phyloP scores from a whole-genome alignment of 2,888 invertebrate species.

The Quadroppia sp. region DNA sequence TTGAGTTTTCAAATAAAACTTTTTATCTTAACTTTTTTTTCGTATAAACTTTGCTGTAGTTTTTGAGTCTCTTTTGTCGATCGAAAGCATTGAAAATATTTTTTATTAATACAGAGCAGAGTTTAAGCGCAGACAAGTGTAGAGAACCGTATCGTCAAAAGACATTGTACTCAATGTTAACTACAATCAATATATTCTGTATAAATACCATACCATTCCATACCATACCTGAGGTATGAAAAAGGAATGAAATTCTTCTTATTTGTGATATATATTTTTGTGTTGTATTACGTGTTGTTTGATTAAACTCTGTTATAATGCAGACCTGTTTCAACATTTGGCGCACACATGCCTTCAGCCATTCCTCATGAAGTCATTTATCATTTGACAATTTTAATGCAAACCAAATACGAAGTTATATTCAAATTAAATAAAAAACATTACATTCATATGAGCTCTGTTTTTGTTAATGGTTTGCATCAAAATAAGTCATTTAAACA shows the following conservation, averaged over 20 bases:
- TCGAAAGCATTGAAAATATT: slow-evolving; percentile 16
- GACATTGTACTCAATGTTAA: no score
- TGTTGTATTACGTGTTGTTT: slow-evolving; percentile 20
- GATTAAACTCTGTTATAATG: slow-evolving; percentile 23
- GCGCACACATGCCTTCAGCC: slow-evolving; percentile 23
- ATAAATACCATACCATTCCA: neutral
- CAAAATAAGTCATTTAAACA: no score
- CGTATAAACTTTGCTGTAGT: slow-evolving; percentile 16
- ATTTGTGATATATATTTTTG: slow-evolving; percentile 2
- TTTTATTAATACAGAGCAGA: neutral
- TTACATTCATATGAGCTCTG: neutral
- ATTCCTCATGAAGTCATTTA: slow-evolving; percentile 27
- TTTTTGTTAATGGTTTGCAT: neutral
- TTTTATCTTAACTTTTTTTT: slow-evolving; percentile 36
- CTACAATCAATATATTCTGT: neutral
- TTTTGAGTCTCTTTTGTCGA: slow-evolving; percentile 20
- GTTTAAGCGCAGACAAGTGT: neutral
- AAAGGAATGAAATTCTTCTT: neutral
- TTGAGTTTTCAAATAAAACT: slow-evolving; percentile 15
- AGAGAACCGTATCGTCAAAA: neutral
- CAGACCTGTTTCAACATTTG: slow-evolving; percentile 18
- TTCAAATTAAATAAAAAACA: slow-evolving; percentile 15
- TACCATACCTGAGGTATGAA: slow-evolving; percentile 16
- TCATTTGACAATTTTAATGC: slow-evolving; percentile 24
- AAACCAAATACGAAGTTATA: slow-evolving; percentile 4